phyloP scores from a whole-genome alignment of 2,797 vertebrate species.

The Sandelia bainsii region DNA sequence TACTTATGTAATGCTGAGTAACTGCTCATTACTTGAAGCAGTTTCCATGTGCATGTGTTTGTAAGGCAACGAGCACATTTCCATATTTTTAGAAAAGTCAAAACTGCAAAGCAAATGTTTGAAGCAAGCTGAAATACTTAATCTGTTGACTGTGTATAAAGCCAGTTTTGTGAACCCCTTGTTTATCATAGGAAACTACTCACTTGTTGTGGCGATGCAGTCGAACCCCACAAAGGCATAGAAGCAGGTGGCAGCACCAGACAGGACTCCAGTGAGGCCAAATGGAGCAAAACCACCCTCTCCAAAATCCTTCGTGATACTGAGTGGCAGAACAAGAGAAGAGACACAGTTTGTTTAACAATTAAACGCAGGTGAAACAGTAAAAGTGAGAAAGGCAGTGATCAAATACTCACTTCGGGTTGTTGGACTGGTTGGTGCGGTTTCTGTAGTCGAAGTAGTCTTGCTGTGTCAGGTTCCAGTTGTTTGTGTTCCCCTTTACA shows the following conservation, averaged over 20 bases:
- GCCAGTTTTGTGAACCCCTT: too few species aligned
- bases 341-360: not conserved
- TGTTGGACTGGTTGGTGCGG: conserved; percentile 30
- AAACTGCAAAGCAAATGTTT: too few species aligned
- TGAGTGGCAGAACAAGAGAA: conserved; percentile 39
- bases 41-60: too few species aligned
- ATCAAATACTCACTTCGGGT: conserved; percentile 42
- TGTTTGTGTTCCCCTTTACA: conserved; percentile 89
- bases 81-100: too few species aligned
- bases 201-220: conserved; percentile 98
- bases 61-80: too few species aligned
- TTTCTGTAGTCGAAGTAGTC: conserved; percentile 67
- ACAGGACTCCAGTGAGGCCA: conserved; percentile 88
- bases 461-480: conserved; percentile 88
- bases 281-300: conserved; percentile 92
- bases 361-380: not conserved
- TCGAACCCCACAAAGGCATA: conserved; percentile 98
- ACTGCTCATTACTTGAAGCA: too few species aligned
- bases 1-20: too few species aligned
- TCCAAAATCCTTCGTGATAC: conserved; percentile 78
- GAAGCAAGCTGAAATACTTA: too few species aligned
- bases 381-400: not conserved
- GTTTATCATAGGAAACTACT: conserved; percentile 24
- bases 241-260: conserved; percentile 96
- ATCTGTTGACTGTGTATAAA: too few species aligned